Evolutionary conservation across 2,888 invertebrate genomes (phyloP).

Genomic region (Lithophane ornitopus): DNA sequence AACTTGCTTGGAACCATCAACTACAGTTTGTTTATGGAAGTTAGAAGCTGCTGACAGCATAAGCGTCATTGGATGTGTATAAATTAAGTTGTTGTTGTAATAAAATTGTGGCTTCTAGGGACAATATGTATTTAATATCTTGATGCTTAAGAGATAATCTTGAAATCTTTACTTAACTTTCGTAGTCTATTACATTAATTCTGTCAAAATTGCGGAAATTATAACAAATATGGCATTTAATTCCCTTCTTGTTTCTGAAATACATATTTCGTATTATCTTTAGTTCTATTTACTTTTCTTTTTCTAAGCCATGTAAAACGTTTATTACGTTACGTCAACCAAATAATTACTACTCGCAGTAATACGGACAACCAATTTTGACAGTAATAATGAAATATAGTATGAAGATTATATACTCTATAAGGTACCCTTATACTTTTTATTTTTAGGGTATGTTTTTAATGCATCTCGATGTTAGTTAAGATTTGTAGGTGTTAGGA

Average conservation of each 20-base stretch:
- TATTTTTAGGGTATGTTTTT: background rate
- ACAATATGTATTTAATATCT: background rate
- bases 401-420: background rate
- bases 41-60: background rate
- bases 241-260: background rate
- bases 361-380: slow-evolving; percentile 1
- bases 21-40: background rate
- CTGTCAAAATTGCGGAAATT: slow-evolving; percentile 18
- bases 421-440: background rate
- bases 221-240: background rate
- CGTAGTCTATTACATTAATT: slow-evolving; percentile 2
- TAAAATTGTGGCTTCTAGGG: background rate
- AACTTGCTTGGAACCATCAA: slow-evolving; percentile 24
- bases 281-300: background rate
- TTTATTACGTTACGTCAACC: background rate
- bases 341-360: background rate
- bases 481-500: background rate
- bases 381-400: background rate
- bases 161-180: background rate
- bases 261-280: background rate
- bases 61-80: background rate
- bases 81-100: background rate
- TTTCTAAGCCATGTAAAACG: background rate
- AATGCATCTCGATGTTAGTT: background rate
- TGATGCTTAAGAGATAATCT: background rate